Evolutionary conservation across 2,113 vertebrate genomes (phyloP).

Genomic region (Psilopogon haemacephalus): DNA sequence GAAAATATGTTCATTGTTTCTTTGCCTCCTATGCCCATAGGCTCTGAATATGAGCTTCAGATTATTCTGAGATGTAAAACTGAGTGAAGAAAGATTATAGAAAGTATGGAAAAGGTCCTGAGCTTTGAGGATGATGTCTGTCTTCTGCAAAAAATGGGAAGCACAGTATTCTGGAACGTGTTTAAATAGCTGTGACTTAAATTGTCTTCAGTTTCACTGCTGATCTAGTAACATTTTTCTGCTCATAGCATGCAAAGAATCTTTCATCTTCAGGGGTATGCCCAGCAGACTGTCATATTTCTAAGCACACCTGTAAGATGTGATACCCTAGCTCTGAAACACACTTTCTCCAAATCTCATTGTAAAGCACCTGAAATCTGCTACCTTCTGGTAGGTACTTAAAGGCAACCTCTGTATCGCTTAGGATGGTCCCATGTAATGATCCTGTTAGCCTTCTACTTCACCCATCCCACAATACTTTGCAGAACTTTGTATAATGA

Average conservation of each 20-base stretch:
- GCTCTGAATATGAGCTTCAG: neutral
- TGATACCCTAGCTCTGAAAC: neutral
- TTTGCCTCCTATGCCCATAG: neutral
- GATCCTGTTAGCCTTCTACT: too few species aligned
- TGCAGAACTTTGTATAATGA: neutral
- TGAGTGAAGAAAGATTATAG: neutral
- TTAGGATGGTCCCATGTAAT: neutral
- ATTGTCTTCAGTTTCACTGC: neutral
- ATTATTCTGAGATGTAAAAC: neutral
- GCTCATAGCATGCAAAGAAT: neutral
- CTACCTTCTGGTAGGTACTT: neutral
- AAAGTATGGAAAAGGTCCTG: neutral
- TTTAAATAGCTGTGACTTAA: neutral
- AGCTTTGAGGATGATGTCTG: neutral
- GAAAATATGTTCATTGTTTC: constrained; percentile 2
- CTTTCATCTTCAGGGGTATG: neutral
- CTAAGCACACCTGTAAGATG: neutral
- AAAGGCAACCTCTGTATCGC: neutral
- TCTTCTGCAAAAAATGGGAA: neutral
- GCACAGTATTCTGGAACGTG: neutral
- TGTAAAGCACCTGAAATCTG: neutral
- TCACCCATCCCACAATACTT: neutral
- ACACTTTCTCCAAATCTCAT: neutral
- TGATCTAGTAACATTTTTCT: neutral
- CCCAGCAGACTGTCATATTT: neutral